Evolutionary conservation across 2,797 vertebrate species (phyloP).

Genomic region (Platyrinchus mystaceus): DNA sequence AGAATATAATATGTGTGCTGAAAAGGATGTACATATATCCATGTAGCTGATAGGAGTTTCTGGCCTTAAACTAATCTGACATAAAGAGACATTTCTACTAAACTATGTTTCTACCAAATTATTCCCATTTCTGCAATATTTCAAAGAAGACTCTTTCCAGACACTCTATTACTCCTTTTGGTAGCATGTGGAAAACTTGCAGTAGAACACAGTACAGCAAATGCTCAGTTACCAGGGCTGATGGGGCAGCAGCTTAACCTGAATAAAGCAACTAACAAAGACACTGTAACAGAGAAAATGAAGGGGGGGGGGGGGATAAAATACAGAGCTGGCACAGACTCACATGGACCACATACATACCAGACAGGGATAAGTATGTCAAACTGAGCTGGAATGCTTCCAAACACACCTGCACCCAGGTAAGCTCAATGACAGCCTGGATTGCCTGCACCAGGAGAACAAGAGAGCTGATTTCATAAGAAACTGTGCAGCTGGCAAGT

Average conservation of each 20-base stretch:
- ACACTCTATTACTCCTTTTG: neutral
- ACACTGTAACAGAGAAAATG: neutral
- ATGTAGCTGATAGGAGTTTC: neutral
- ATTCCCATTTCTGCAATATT: neutral
- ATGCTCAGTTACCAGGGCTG: accelerated
- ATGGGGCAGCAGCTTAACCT: neutral
- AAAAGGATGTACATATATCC: neutral
- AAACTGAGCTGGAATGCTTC: neutral
- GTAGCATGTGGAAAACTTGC: neutral
- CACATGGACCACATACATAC: neutral
- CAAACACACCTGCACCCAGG: neutral
- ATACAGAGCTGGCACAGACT: neutral
- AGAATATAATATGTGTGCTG: neutral
- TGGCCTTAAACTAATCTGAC: neutral
- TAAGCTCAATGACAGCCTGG: neutral
- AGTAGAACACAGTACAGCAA: neutral
- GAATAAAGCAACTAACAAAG: neutral
- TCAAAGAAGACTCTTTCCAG: neutral
- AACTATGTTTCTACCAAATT: neutral
- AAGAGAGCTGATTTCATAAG: neutral
- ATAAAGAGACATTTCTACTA: neutral
- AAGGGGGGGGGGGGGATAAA: accelerated
- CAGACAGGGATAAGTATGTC: neutral
- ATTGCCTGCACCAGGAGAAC: neutral
- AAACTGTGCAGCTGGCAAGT: neutral